Percentiles rank a stretch among this genome's conserved stretches.
Evolutionary conservation across 1,140 invertebrate genomes (phyloP).

Genomic region (Diorhabda carinulata): DNA sequence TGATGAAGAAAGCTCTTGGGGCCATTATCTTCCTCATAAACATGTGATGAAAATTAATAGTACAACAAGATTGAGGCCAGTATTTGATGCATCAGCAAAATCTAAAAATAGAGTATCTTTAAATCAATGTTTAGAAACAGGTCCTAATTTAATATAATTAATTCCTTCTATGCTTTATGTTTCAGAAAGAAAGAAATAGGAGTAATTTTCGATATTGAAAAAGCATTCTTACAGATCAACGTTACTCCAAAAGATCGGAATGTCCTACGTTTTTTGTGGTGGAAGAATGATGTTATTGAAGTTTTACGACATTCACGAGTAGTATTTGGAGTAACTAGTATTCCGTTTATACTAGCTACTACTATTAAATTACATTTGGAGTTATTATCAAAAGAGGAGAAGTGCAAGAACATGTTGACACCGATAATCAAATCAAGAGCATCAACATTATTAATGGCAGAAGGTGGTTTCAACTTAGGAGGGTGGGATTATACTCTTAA

Average conservation of each 20-base stretch:
- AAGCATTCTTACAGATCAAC: too few species aligned
- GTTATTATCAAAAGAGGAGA: too few species aligned
- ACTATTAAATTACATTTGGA: too few species aligned
- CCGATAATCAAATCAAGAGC: too few species aligned
- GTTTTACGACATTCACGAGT: too few species aligned
- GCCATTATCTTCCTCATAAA: slow-evolving; percentile 30
- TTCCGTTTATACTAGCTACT: too few species aligned
- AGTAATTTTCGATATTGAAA: slow-evolving; percentile 45
- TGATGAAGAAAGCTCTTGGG: slow-evolving; percentile 21
- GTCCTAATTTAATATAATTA: slow-evolving; percentile 45
- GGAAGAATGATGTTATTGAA: background rate
- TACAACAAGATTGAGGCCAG: background rate
- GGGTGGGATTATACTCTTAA: too few species aligned
- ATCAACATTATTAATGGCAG: too few species aligned
- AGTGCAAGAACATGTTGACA: too few species aligned
- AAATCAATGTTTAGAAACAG: slow-evolving; percentile 36
- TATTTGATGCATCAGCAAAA: background rate
- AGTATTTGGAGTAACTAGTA: too few species aligned
- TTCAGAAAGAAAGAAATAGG: slow-evolving; percentile 42
- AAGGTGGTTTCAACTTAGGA: too few species aligned
- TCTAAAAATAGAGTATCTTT: slow-evolving; percentile 13
- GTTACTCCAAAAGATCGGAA: slow-evolving; percentile 1
- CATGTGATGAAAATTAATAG: slow-evolving; percentile 23
- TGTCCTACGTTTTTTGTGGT: slow-evolving; percentile 19
- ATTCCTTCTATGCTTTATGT: slow-evolving; percentile 43